Evolutionary conservation across 2,113 vertebrate genomes (phyloP).

Genomic region (Podocnemis expansa): DNA sequence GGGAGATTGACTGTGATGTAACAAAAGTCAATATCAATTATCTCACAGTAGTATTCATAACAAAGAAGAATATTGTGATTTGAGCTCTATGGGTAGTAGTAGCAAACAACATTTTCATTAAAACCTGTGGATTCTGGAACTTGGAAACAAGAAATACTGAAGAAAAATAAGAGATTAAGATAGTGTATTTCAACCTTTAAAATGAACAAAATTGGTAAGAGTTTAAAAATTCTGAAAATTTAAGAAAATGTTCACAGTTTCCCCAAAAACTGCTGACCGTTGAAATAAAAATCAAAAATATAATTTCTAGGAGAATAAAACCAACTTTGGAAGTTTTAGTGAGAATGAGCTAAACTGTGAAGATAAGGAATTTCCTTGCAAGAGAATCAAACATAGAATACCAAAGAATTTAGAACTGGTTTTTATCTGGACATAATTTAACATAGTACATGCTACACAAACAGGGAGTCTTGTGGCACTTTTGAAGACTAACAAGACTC

Average conservation of each 20-base stretch:
- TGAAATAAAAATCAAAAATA: background rate
- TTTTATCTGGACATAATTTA: background rate
- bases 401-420: accelerated
- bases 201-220: accelerated
- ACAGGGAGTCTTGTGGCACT: too few relatives aligned
- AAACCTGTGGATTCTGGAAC: background rate
- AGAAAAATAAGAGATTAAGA: background rate
- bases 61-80: background rate
- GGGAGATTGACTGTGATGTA: background rate
- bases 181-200: background rate
- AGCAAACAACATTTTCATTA: background rate
- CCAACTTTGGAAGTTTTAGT: background rate
- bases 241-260: background rate
- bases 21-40: background rate
- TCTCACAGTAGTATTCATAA: background rate
- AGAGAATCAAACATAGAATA: background rate
- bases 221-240: background rate
- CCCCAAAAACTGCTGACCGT: background rate
- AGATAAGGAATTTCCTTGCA: background rate
- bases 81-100: background rate
- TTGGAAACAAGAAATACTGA: background rate
- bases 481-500: too few relatives aligned
- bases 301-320: background rate
- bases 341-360: background rate
- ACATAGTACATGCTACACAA: background rate